Base-by-base conservation (phyloP, 2,113 vertebrate species). In the Pluvialis apricaria region DNA sequence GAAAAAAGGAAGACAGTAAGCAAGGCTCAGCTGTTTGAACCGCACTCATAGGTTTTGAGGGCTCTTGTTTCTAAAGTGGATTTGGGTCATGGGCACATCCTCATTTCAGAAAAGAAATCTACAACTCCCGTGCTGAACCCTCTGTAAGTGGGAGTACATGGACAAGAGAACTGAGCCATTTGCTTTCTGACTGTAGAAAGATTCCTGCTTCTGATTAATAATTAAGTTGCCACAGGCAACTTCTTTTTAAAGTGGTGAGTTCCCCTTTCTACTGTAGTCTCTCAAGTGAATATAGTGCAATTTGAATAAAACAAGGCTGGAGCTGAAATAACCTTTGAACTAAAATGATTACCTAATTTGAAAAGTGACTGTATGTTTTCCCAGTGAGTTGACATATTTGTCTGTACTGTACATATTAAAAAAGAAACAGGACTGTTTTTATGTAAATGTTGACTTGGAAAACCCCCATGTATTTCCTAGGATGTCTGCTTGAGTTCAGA, bases 251-350 rank as follows among this genome's bases (percentile, higher is more conserved):
- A 94, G 58, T 44, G 16, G 18, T 31, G 10, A 68, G 40, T 92
- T 90, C 84, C 60, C 17, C 31, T 95, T 96, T 94, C 68, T 91
- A 15, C 75, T 90, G 10, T 31, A 75, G 72, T 86, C 38, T 15
- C 85, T 92, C 47, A 90, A 64, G 64, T 86, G 79, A 86, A 55
- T 88, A 44, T 69, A 60, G 68, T 66, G 31, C 60, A 77, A 88
- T 90, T 94, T 88, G 77, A 95, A 84, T 90, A 75, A 92, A 96
- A 75, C 14, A 66, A 73, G 55, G 66, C 47, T 75, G 60, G 69
- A 88, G 64, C 47, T 78, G 72, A 93, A 96, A 86, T 75, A 86
- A n/a, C 60, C 57, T 93, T 95, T 90, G 57, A 93, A 93, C 40
- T 75, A 47, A 78, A 95, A 70, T 36, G 47, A 64, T 71, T 82